A percentile compares a stretch with the other conserved stretches of the same genome.
phyloP scores from a whole-genome alignment of 1,140 invertebrate species.

The Semibalanus balanoides region DNA sequence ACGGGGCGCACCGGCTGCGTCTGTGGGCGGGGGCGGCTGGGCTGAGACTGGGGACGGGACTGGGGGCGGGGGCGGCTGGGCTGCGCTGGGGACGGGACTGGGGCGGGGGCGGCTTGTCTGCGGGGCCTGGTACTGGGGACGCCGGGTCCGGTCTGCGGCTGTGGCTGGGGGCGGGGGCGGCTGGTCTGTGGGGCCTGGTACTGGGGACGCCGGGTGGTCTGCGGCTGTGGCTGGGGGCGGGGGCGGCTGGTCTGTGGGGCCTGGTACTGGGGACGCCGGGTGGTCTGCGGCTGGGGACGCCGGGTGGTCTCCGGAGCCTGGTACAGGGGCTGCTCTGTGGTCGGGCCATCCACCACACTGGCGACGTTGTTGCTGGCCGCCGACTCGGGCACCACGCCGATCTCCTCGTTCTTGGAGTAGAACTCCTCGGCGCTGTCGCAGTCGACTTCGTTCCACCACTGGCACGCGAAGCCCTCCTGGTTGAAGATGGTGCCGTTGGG shows the following conservation, averaged over 20 bases:
- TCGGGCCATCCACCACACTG: neutral
- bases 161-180: slow-evolving; percentile 6
- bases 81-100: slow-evolving; percentile 1
- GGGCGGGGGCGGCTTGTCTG: neutral
- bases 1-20: neutral
- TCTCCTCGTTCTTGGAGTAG: slow-evolving; percentile 31
- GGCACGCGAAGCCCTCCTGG: slow-evolving; percentile 70
- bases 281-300: neutral
- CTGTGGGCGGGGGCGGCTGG: neutral
- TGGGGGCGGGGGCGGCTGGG: neutral
- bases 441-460: slow-evolving; percentile 87
- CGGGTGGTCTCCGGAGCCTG: neutral
- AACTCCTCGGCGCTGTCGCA: slow-evolving; percentile 39
- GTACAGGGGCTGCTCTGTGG: neutral
- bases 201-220: neutral
- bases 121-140: neutral
- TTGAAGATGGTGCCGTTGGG: slow-evolving; percentile 51
- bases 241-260: slow-evolving; percentile 5
- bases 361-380: slow-evolving; percentile 5
- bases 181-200: neutral
- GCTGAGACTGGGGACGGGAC: slow-evolving; percentile 6
- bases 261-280: neutral
- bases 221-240: neutral
- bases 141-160: no score
- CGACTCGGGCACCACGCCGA: slow-evolving; percentile 16